A percentile compares a stretch with the other conserved stretches of the same genome.
These are phyloP conservation scores for Ethmia dodecea DNA, from an alignment of 2,888 invertebrate genomes.

Conservation along the genomic window DNA sequence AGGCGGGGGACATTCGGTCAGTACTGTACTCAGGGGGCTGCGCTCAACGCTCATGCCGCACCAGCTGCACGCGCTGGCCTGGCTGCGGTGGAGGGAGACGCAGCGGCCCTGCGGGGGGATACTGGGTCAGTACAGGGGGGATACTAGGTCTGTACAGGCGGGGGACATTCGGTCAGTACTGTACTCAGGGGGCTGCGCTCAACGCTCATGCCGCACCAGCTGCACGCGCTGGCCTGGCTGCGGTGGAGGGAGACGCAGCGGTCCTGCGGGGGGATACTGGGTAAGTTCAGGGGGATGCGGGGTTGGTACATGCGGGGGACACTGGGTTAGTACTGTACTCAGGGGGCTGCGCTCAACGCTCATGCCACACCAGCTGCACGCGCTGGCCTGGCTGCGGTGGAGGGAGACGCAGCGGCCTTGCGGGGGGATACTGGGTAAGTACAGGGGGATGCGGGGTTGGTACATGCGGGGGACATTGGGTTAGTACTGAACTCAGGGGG, in stretches of 20 bases:
- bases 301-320: too few species aligned
- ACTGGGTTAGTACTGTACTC: too few species aligned
- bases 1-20: too few species aligned
- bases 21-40: constrained; percentile 82
- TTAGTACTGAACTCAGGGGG: too few species aligned
- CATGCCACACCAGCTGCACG: constrained; percentile 88
- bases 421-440: constrained; percentile 86
- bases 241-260: constrained; percentile 88
- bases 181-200: constrained; percentile 82
- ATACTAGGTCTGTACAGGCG: too few species aligned
- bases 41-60: constrained; percentile 82
- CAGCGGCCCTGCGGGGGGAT: constrained; percentile 89
- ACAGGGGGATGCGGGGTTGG: too few species aligned
- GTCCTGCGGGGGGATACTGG: constrained; percentile 88
- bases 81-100: constrained; percentile 89
- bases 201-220: constrained; percentile 83
- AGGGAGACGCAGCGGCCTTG: constrained; percentile 86
- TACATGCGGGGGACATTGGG: too few species aligned
- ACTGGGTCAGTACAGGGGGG: constrained; percentile 80
- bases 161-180: too few species aligned
- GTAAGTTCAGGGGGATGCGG: too few species aligned
- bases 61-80: constrained; percentile 86
- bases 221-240: constrained; percentile 88
- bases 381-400: constrained; percentile 89
- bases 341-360: constrained; percentile 75